These are phyloP conservation scores for Ganaspis brasiliensis DNA, from an alignment of 2,888 invertebrate species.

Conservation along the genomic window DNA sequence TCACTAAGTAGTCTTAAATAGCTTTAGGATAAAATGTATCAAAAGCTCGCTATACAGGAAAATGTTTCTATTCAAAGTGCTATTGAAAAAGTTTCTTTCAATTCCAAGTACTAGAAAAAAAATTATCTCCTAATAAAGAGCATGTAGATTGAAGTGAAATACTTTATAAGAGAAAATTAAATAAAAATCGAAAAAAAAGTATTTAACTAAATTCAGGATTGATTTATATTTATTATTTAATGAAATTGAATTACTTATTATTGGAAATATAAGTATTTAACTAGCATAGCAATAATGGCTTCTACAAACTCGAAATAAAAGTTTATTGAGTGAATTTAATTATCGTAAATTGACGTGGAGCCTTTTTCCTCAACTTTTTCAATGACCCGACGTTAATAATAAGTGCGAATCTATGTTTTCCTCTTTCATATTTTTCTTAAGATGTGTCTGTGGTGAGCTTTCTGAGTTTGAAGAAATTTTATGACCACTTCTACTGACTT, in stretches of 20 bases:
- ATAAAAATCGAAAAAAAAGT: not conserved
- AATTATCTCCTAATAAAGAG: too few relatives aligned
- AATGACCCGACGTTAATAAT: not conserved
- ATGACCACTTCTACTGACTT: conserved; percentile 4
- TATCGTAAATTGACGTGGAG: not conserved
- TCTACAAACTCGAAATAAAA: not conserved
- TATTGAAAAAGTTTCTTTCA: not conserved
- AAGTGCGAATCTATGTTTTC: conserved; percentile 15
- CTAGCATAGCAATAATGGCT: not conserved
- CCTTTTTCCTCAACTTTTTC: not conserved
- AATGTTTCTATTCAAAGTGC: not conserved
- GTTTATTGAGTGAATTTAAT: not conserved
- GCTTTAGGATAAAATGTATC: conserved; percentile 37
- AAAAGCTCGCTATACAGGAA: not conserved
- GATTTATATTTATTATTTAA: too few relatives aligned
- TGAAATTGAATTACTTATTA: too few relatives aligned
- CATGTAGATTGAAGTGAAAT: too few relatives aligned
- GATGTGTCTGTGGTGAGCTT: not conserved
- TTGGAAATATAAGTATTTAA: too few relatives aligned
- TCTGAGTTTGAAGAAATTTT: not conserved
- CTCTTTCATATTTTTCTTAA: not conserved
- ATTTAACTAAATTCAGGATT: too few relatives aligned
- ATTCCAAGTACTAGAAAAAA: not conserved
- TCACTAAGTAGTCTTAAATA: conserved; percentile 55
- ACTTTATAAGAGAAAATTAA: too few relatives aligned